These are phyloP conservation scores for Caenorhabditis angaria DNA, from an alignment of 2,888 invertebrate genomes.

Conservation along the genomic window DNA sequence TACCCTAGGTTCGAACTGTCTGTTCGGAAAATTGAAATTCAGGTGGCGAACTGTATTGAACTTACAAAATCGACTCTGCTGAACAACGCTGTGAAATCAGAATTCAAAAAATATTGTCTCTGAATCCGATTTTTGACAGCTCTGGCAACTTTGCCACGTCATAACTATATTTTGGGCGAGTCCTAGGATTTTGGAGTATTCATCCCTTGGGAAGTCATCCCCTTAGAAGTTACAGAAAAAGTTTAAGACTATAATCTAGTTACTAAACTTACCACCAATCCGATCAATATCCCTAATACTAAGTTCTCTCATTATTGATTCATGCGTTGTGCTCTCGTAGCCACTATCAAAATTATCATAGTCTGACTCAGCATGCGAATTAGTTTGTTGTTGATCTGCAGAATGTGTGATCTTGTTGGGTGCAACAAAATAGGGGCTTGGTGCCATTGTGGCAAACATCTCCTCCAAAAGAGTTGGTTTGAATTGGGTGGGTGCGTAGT, in stretches of 20 bases:
- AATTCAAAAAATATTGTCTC: too few species aligned
- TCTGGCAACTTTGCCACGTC: too few species aligned
- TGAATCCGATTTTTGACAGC: too few species aligned
- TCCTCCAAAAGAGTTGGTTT: background rate
- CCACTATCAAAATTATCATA: slow-evolving; percentile 3
- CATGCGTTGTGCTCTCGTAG: background rate
- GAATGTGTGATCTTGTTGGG: slow-evolving; percentile 12
- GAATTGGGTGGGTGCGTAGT: background rate
- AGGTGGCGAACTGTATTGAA: too few species aligned
- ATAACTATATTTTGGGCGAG: too few species aligned
- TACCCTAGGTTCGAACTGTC: too few species aligned
- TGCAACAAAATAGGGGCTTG: slow-evolving; percentile 16
- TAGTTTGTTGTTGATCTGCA: slow-evolving; percentile 4
- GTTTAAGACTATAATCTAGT: background rate
- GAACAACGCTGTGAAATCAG: too few species aligned
- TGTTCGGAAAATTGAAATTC: too few species aligned
- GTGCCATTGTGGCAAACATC: background rate
- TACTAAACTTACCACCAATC: background rate
- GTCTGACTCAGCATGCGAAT: background rate
- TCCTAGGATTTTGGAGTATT: too few species aligned
- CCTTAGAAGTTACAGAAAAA: too few species aligned
- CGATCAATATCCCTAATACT: slow-evolving; percentile 15
- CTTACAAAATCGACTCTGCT: too few species aligned
- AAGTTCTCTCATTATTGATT: background rate
- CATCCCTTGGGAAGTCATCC: too few species aligned